Evolutionary conservation across 1,140 invertebrate species (phyloP).

Genomic region (Yoshiicerus persimilis): DNA sequence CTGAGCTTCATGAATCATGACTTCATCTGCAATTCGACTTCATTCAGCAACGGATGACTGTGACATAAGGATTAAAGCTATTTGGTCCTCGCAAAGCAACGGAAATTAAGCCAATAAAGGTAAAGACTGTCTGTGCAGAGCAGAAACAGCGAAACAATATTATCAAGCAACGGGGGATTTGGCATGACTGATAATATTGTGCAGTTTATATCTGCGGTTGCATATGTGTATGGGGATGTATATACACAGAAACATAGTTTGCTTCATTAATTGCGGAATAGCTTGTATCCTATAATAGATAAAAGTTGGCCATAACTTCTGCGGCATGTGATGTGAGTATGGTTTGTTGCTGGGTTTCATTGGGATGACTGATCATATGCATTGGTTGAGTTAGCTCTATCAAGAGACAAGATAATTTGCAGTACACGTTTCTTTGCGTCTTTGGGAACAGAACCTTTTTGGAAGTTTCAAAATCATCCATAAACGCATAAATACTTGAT

Average conservation of each 20-base stretch:
- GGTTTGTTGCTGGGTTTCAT: background rate
- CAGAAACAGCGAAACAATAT: too few species aligned
- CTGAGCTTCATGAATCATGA: background rate
- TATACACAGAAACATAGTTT: background rate
- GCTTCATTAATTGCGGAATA: background rate
- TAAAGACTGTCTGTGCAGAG: background rate
- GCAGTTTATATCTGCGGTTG: background rate
- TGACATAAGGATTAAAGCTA: background rate
- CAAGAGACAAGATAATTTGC: too few species aligned
- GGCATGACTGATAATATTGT: background rate
- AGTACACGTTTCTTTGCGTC: too few species aligned
- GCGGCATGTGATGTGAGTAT: background rate
- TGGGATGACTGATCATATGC: background rate
- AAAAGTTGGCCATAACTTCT: too few species aligned
- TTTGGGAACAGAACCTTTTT: too few species aligned
- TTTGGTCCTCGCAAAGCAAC: background rate
- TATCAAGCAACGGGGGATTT: background rate
- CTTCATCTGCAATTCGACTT: background rate
- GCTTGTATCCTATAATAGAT: background rate
- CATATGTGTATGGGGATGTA: background rate
- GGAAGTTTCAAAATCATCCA: too few species aligned
- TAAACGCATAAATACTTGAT: too few species aligned
- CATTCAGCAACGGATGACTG: background rate
- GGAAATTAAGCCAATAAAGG: background rate
- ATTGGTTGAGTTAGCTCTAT: too few species aligned